Conservation (phyloP, 2,888 invertebrate genomes). For the Eumacrocentrus americanus region DNA sequence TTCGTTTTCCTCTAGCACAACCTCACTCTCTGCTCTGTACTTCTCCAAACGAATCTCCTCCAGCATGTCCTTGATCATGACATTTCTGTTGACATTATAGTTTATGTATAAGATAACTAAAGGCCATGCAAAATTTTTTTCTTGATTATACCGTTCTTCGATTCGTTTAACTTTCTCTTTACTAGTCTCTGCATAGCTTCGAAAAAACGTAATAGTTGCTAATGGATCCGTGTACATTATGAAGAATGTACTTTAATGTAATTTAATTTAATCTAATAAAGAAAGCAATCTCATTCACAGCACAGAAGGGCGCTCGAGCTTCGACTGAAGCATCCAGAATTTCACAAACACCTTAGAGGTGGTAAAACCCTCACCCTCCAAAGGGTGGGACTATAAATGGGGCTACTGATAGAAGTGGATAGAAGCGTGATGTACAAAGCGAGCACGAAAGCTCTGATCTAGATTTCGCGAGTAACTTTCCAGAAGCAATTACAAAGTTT, state of each 20-base stretch:
- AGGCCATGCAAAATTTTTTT: not conserved
- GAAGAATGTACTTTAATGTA: not conserved
- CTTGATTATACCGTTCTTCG: slow-evolving; percentile 42
- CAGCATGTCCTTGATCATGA: slow-evolving; percentile 49
- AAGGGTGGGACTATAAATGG: slow-evolving; percentile 37
- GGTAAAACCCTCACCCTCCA: not conserved
- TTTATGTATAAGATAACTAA: not conserved
- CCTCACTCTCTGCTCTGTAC: slow-evolving; percentile 39
- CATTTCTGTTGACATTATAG: slow-evolving; percentile 39
- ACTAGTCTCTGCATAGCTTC: slow-evolving; percentile 44
- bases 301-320: slow-evolving; percentile 21
- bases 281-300: too few species aligned
- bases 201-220: slow-evolving; percentile 45
- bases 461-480: slow-evolving; percentile 13
- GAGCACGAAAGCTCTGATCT: slow-evolving; percentile 24
- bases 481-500: slow-evolving; percentile 23
- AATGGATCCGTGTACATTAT: slow-evolving; percentile 42
- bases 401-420: slow-evolving; percentile 5
- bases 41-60: slow-evolving; percentile 50
- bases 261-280: slow-evolving; percentile 5
- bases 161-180: slow-evolving; percentile 42
- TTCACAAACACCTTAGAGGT: slow-evolving; percentile 31
- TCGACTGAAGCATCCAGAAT: slow-evolving; percentile 34
- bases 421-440: slow-evolving; percentile 30
- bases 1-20: slow-evolving; percentile 43